Conservation (phyloP, 2,797 vertebrate species). For the Dicrostonyx torquatus region DNA sequence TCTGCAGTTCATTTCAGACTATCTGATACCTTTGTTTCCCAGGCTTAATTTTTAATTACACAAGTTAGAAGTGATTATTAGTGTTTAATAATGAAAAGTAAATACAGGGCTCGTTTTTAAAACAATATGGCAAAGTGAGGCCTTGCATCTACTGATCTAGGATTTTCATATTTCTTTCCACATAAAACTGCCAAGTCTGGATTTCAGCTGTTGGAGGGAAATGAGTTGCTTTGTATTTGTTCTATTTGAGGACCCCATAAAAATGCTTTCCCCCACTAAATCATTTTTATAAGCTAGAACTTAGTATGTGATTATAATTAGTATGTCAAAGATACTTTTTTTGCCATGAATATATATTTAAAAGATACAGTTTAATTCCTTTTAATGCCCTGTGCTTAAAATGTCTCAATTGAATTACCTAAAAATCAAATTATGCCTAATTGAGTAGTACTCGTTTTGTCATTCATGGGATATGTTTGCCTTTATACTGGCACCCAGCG, state of each 20-base stretch:
- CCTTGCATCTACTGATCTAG: not conserved
- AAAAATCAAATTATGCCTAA: constrained; percentile 45
- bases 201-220: constrained; percentile 48
- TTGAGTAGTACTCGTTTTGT: constrained; percentile 61
- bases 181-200: constrained; percentile 34
- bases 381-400: constrained; percentile 64
- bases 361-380: constrained; percentile 53
- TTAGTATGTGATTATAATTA: constrained; percentile 61
- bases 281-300: constrained; percentile 57
- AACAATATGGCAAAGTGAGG: constrained; percentile 27
- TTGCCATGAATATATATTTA: constrained; percentile 46
- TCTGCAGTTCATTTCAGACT: not conserved
- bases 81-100: constrained; percentile 42
- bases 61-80: constrained; percentile 10
- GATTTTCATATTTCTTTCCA: constrained; percentile 59
- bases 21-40: not conserved
- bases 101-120: constrained; percentile 43
- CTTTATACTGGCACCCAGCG: constrained; percentile 11
- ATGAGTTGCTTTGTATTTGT: constrained; percentile 3
- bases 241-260: constrained; percentile 39
- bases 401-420: constrained; percentile 51
- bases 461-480: constrained; percentile 27
- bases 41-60: constrained; percentile 45
- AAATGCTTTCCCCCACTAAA: constrained; percentile 35
- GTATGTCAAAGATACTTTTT: constrained; percentile 51